phyloP scores from a whole-genome alignment of 2,888 invertebrate genomes.

The Onchidella celtica region DNA sequence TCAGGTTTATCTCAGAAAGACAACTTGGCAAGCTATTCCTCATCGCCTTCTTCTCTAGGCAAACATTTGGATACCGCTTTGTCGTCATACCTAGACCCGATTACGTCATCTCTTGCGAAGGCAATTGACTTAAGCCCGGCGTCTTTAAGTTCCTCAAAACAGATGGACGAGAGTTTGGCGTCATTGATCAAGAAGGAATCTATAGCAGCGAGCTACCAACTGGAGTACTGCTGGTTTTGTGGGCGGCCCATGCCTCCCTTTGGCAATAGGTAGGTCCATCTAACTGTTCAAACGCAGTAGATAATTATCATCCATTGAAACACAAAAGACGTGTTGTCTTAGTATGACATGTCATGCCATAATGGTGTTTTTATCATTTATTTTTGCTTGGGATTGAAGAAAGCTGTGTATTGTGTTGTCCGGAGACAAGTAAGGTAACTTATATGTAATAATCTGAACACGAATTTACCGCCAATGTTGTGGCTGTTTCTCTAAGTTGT shows the following conservation, averaged over 20 bases:
- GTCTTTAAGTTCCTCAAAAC: not conserved
- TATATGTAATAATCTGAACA: no score
- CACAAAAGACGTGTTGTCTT: no score
- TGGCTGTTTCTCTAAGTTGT: no score
- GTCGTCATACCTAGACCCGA: not conserved
- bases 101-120: not conserved
- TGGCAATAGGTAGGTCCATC: conserved; percentile 50
- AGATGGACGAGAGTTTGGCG: conserved; percentile 54
- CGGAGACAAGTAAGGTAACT: no score
- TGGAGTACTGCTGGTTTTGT: conserved; percentile 75
- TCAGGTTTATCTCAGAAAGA: not conserved
- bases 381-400: no score
- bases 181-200: conserved; percentile 58
- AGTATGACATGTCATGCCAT: no score
- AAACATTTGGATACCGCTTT: not conserved
- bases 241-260: conserved; percentile 70
- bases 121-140: not conserved
- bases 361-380: no score
- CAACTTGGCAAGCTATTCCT: not conserved
- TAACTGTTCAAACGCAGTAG: no score
- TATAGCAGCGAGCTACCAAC: conserved; percentile 68
- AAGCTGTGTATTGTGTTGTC: no score
- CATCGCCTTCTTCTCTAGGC: conserved; percentile 12
- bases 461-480: no score
- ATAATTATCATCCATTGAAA: no score